phyloP scores from a whole-genome alignment of 2,888 invertebrate species.

The Danaus chrysippus region DNA sequence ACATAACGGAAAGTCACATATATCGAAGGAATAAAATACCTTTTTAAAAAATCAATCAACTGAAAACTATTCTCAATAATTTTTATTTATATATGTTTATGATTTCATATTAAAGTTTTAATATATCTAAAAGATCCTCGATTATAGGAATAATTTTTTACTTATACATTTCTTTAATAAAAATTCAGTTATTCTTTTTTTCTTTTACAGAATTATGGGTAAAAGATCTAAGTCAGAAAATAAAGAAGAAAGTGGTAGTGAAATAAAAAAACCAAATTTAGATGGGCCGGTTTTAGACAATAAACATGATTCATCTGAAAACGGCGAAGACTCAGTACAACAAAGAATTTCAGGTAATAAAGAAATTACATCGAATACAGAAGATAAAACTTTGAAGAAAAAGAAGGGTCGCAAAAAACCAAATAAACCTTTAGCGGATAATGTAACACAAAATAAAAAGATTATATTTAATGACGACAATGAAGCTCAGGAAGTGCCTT shows the following conservation, averaged over 20 bases:
- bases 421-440: slow-evolving; percentile 2
- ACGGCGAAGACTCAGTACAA: slow-evolving; percentile 9
- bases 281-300: slow-evolving; percentile 14
- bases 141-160: too few species aligned
- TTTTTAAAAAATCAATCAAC: too few species aligned
- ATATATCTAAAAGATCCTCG: too few species aligned
- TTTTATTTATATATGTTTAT: too few species aligned
- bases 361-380: slow-evolving; percentile 14
- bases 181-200: not conserved
- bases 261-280: slow-evolving; percentile 15
- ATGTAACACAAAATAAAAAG: slow-evolving; percentile 37
- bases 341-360: slow-evolving; percentile 27
- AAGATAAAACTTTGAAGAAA: slow-evolving; percentile 6
- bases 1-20: too few species aligned
- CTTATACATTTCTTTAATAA: too few species aligned
- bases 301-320: slow-evolving; percentile 12
- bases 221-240: slow-evolving; percentile 35
- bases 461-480: slow-evolving; percentile 39
- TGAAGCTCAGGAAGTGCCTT: slow-evolving; percentile 32
- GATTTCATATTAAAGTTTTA: too few species aligned
- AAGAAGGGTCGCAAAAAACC: slow-evolving; percentile 5
- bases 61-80: too few species aligned
- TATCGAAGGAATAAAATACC: too few species aligned
- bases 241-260: slow-evolving; percentile 25
- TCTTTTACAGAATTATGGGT: slow-evolving; percentile 42